Evolutionary conservation across 2,113 vertebrate species (phyloP).

Genomic region (Poeciliopsis prolifica): DNA sequence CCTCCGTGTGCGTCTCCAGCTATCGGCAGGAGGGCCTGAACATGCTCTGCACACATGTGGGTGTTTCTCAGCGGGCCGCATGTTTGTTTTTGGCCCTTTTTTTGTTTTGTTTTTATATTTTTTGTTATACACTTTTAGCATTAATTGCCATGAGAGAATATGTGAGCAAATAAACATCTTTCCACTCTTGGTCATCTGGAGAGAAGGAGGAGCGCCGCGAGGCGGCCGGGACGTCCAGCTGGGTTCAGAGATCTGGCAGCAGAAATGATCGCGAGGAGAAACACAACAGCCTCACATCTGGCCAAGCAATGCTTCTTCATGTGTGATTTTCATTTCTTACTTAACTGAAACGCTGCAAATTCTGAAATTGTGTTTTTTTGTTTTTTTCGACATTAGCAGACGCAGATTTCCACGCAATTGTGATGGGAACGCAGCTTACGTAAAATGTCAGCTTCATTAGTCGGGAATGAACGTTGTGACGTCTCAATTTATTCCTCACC

Average conservation of each 20-base stretch:
- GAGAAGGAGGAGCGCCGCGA: background rate
- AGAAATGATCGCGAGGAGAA: background rate
- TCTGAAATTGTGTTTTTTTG: no score
- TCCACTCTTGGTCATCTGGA: background rate
- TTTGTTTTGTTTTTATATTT: constrained; percentile 9
- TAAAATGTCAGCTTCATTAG: no score
- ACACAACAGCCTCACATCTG: background rate
- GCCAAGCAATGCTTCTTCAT: no score
- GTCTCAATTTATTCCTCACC: no score
- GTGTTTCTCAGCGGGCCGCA: constrained; percentile 6
- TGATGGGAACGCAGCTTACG: no score
- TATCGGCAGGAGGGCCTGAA: constrained; percentile 3
- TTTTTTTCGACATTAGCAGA: no score
- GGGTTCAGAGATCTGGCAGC: background rate
- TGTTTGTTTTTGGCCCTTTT: constrained; percentile 16
- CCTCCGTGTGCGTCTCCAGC: background rate
- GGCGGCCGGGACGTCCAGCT: no score
- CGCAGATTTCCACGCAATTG: no score
- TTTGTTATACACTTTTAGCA: background rate
- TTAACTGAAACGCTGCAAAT: no score
- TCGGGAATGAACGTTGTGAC: no score
- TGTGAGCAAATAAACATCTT: background rate
- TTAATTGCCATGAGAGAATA: background rate
- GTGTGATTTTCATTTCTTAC: no score
- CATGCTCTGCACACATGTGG: constrained; percentile 5